Evolutionary conservation across 2,797 vertebrate genomes (phyloP).

Genomic region (Sebastes hubbsi): DNA sequence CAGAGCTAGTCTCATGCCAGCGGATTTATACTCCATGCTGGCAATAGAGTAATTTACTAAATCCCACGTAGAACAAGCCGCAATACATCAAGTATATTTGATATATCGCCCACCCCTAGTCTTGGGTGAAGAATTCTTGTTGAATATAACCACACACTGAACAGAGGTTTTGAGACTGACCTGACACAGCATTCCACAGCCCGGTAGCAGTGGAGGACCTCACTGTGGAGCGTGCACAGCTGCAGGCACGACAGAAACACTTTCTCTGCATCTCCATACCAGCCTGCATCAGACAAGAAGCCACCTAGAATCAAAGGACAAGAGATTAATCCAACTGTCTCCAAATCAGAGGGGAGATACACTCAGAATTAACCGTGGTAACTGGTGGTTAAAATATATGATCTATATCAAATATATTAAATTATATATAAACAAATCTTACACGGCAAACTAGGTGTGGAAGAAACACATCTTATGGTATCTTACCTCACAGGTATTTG

Average conservation of each 20-base stretch:
- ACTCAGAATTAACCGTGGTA: not conserved
- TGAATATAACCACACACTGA: not conserved
- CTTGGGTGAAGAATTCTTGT: not conserved
- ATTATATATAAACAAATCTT: not conserved
- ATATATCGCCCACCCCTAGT: not conserved
- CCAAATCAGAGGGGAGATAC: not conserved
- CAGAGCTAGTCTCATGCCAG: too few species aligned
- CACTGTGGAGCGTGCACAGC: conserved; percentile 95
- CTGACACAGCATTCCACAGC: conserved; percentile 98
- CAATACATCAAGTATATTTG: too few species aligned
- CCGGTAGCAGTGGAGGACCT: conserved; percentile 96
- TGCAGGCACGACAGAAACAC: conserved; percentile 98
- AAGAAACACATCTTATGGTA: not conserved
- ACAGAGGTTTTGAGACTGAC: conserved; percentile 70
- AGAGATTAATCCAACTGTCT: not conserved
- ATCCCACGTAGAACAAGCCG: too few species aligned
- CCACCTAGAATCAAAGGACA: conserved; percentile 83
- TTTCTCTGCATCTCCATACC: conserved; percentile 98
- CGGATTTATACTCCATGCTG: not conserved
- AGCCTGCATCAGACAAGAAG: conserved; percentile 97
- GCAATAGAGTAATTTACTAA: not conserved
- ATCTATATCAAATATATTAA: not conserved
- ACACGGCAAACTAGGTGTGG: not conserved
- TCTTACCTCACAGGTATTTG: not conserved
- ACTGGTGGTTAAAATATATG: not conserved